Percentiles rank a stretch among this genome's conserved stretches.
phyloP scores from a whole-genome alignment of 2,113 vertebrate genomes.

The Pavo muticus region DNA sequence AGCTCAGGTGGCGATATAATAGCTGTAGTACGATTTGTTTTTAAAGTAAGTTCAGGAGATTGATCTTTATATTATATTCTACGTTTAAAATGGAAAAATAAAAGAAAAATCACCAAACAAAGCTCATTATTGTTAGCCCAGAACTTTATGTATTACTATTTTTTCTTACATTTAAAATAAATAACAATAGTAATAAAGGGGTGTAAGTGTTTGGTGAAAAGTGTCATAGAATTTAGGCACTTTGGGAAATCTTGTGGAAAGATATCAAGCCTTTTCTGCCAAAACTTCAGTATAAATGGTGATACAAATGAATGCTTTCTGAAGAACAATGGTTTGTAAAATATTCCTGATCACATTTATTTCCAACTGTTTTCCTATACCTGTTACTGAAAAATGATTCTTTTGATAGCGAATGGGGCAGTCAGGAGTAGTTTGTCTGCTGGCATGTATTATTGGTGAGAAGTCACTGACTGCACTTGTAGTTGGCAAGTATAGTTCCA shows the following conservation, averaged over 20 bases:
- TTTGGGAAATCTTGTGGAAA: neutral
- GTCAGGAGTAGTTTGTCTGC: neutral
- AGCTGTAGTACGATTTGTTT: neutral
- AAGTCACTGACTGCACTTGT: neutral
- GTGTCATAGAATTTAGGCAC: neutral
- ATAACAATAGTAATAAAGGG: neutral
- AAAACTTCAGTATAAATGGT: neutral
- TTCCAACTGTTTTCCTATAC: neutral
- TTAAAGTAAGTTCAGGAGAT: neutral
- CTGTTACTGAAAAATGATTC: neutral
- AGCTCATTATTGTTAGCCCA: neutral
- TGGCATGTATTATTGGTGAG: neutral
- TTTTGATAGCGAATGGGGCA: neutral
- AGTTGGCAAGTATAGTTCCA: neutral
- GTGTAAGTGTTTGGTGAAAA: neutral
- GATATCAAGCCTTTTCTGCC: neutral
- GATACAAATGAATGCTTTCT: neutral
- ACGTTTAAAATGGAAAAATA: neutral
- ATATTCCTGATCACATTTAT: neutral
- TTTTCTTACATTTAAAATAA: neutral
- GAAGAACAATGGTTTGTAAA: neutral
- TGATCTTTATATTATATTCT: neutral
- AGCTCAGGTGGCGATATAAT: neutral
- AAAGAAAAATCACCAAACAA: neutral
- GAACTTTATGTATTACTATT: neutral